Evolutionary conservation across 2,888 invertebrate species (phyloP).

Genomic region (Zygogramma bicolorata): DNA sequence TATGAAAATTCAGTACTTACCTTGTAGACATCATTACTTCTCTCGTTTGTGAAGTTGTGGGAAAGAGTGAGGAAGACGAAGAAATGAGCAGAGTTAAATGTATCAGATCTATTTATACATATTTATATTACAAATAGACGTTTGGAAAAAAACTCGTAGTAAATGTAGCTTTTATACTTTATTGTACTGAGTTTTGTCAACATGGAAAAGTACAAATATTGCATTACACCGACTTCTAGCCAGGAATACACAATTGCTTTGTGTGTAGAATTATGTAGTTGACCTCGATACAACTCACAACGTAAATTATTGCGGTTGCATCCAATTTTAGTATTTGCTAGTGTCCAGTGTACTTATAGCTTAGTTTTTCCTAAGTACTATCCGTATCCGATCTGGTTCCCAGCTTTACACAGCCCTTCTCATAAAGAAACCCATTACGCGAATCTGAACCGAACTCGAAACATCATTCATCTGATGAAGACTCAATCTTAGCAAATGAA

Average conservation of each 20-base stretch:
- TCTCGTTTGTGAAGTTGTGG: neutral
- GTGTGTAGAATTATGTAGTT: slow-evolving; percentile 54
- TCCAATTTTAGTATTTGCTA: slow-evolving; percentile 59
- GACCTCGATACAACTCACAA: slow-evolving; percentile 44
- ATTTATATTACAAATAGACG: slow-evolving; percentile 47
- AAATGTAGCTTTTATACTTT: slow-evolving; percentile 68
- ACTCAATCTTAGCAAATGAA: slow-evolving; percentile 44
- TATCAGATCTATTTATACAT: slow-evolving; percentile 51
- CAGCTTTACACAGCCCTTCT: slow-evolving; percentile 62
- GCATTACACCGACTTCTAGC: slow-evolving; percentile 70
- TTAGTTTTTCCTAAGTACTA: slow-evolving; percentile 55
- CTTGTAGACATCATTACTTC: neutral
- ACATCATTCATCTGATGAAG: slow-evolving; percentile 41
- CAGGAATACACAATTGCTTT: slow-evolving; percentile 67
- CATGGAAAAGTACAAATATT: slow-evolving; percentile 76
- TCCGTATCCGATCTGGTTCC: slow-evolving; percentile 63
- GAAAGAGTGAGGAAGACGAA: slow-evolving; percentile 19
- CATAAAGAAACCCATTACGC: slow-evolving; percentile 59
- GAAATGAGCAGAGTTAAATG: slow-evolving; percentile 43
- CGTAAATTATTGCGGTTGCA: slow-evolving; percentile 43
- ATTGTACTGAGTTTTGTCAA: slow-evolving; percentile 72
- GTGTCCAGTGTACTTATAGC: slow-evolving; percentile 63
- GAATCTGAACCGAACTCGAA: slow-evolving; percentile 57
- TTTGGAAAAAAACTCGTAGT: slow-evolving; percentile 49
- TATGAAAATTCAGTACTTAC: neutral